Percentiles rank a stretch among this genome's conserved stretches.
phyloP scores from a whole-genome alignment of 2,888 invertebrate genomes.

The Gibbula magus region DNA sequence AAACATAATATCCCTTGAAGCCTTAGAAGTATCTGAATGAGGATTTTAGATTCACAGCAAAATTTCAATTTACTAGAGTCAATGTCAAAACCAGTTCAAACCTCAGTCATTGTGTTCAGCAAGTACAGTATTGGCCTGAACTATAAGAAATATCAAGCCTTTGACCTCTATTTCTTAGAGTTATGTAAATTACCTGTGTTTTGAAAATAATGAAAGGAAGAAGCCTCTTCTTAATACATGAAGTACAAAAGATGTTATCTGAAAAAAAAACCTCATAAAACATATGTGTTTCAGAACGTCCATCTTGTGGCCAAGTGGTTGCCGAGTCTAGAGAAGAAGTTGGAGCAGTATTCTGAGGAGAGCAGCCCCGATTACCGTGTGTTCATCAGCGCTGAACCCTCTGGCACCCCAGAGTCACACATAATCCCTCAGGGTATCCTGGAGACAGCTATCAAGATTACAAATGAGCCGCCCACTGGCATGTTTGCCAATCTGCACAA shows the following conservation, averaged over 20 bases:
- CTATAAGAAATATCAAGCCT: no score
- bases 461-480: constrained; percentile 97
- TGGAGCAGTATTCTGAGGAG: constrained; percentile 88
- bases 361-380: constrained; percentile 89
- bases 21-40: no score
- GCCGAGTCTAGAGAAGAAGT: constrained; percentile 90
- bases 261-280: not conserved
- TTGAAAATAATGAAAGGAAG: no score
- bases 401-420: constrained; percentile 88
- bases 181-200: no score
- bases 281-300: constrained; percentile 84
- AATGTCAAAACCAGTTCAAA: no score
- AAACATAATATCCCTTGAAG: no score
- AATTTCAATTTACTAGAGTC: no score
- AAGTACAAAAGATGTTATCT: not conserved
- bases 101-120: no score
- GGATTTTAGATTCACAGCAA: no score
- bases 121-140: no score
- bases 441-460: constrained; percentile 96
- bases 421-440: constrained; percentile 97
- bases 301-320: constrained; percentile 97
- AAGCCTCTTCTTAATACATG: not conserved
- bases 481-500: constrained; percentile 98
- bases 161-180: no score
- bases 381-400: constrained; percentile 96